phyloP scores from a whole-genome alignment of 2,888 invertebrate genomes.

The Amiota communis region DNA sequence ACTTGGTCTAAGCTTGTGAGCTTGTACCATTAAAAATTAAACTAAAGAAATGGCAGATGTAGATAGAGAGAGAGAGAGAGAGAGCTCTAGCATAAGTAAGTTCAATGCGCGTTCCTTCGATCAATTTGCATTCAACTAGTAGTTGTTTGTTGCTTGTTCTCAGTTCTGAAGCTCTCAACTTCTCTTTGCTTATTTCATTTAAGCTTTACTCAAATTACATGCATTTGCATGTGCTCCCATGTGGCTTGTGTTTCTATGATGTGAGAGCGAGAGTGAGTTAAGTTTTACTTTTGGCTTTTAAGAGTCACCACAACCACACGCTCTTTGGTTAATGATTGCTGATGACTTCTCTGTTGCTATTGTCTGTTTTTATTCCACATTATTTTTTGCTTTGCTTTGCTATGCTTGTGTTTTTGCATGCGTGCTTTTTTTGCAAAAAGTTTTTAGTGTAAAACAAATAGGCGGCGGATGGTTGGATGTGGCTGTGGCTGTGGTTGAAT shows the following conservation, averaged over 20 bases:
- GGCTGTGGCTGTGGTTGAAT: too few relatives aligned
- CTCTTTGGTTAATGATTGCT: conserved; percentile 4
- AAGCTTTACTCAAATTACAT: background rate
- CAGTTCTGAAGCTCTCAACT: too few relatives aligned
- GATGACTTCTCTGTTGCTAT: background rate
- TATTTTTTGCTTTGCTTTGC: background rate
- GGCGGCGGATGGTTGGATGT: background rate
- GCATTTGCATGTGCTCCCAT: background rate
- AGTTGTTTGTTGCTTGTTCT: too few relatives aligned
- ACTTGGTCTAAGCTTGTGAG: too few relatives aligned
- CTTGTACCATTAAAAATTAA: too few relatives aligned
- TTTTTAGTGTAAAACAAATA: too few relatives aligned
- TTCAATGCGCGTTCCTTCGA: background rate
- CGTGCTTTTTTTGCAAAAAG: too few relatives aligned
- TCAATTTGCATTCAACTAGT: background rate
- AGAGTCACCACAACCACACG: background rate
- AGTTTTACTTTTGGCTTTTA: conserved; percentile 2
- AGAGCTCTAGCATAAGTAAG: background rate
- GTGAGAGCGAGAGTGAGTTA: background rate
- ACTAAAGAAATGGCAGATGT: too few relatives aligned
- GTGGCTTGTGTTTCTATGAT: background rate
- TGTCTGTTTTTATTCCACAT: background rate
- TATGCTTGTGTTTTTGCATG: background rate
- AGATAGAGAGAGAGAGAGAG: too few relatives aligned
- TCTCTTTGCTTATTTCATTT: background rate